Conservation (phyloP, 2,113 vertebrate genomes). For the Daphoenositta chrysoptera region DNA sequence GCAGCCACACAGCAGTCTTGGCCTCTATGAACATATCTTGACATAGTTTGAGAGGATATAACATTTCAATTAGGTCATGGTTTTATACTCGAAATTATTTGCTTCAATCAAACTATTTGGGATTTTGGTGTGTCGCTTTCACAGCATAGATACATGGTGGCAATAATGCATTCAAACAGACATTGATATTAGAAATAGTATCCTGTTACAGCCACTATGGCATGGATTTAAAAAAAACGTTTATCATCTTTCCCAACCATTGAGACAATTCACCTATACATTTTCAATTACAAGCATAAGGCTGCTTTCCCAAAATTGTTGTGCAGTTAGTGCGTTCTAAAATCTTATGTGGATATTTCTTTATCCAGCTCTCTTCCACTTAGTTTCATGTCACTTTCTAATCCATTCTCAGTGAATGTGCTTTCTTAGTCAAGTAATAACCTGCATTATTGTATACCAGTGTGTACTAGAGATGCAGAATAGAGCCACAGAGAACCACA, state of each 20-base stretch:
- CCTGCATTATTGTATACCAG: neutral
- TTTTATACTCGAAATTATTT: neutral
- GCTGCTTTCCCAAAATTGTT: neutral
- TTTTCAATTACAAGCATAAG: neutral
- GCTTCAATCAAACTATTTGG: neutral
- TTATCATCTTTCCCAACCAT: neutral
- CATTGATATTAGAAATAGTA: neutral
- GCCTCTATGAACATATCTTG: neutral
- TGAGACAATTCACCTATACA: neutral
- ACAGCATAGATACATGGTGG: neutral
- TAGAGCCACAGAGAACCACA: neutral
- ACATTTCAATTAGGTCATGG: neutral
- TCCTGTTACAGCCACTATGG: neutral
- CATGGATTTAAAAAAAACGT: neutral
- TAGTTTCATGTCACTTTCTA: neutral
- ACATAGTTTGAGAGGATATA: neutral
- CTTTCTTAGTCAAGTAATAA: neutral
- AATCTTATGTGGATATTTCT: neutral
- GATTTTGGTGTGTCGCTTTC: neutral
- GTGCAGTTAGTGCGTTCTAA: neutral
- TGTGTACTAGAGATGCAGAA: neutral
- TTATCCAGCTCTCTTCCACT: neutral
- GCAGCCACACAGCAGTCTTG: neutral
- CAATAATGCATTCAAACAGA: neutral
- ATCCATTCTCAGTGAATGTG: neutral